Evolutionary conservation across 2,888 invertebrate species (phyloP), one percentile per base, ranked within the genome.

Genomic region (Dicycla oo): DNA sequence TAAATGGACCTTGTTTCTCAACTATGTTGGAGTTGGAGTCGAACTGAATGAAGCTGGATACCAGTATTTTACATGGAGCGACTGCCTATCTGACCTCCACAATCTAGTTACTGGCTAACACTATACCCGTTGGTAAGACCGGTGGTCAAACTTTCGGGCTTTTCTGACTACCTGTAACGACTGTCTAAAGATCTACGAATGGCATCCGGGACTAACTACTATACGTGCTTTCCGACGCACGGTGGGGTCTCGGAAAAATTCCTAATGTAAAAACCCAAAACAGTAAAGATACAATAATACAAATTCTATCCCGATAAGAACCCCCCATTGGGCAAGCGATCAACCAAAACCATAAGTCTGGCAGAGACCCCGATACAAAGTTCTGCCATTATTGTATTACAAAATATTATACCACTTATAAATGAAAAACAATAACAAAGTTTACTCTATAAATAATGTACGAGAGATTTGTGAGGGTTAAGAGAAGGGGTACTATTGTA

Each of bases 381-480:
- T 83, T 86, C 45, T 34, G 40, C 60, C 70, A 75, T 85, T 84
- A 84, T 86, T 86, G 73, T 88, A 89, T 87, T 88, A 84, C 88
- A 88, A 91, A 91, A 89, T 90, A 89, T 91, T 89, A 90, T 88
- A 82, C 83, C 85, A 86, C 85, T 86, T 86, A 85, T 87, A 91
- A 88, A 89, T 90, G n/a, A 89, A 93, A 93, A 94, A 93, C 93
- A 94, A 93, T 93, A 93, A 86, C 83, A 89, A 93, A 93, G 84
- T 93, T 92, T 84, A 75, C 75, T 85, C 90, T 89, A 94, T 94
- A 94, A 94, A 94, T 94, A 93, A 94, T 93, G 91, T 88, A 93
- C 87, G 75, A 88, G 87, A 86, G 87, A 89, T 88, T 88, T 86
- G 81, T 83, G 84, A 80, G 85, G 85, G 86, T 86, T 87, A 88